Conservation (phyloP, 2,797 vertebrate species). For the Columba guinea region DNA sequence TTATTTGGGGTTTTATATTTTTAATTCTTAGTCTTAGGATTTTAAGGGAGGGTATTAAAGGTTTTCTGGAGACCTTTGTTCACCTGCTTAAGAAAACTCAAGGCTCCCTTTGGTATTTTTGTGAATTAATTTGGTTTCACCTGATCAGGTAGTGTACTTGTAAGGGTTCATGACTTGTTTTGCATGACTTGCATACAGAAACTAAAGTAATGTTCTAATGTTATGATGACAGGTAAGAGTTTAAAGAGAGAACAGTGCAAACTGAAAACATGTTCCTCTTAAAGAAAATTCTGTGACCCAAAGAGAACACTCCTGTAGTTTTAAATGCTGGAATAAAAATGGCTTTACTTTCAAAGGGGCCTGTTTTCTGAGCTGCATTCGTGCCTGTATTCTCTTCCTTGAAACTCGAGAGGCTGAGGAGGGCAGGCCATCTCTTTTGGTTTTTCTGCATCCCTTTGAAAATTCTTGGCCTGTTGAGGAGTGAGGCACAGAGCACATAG, state of each 20-base stretch:
- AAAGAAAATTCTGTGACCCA: background rate
- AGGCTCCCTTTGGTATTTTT: background rate
- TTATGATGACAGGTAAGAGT: background rate
- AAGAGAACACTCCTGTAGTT: background rate
- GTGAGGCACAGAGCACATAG: slow-evolving; percentile 14
- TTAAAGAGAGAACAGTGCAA: background rate
- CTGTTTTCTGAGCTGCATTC: background rate
- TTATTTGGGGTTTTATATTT: background rate
- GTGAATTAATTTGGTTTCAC: background rate
- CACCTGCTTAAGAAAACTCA: background rate
- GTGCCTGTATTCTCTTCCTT: slow-evolving; percentile 8
- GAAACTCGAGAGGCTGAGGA: slow-evolving; percentile 34
- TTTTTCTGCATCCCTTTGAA: slow-evolving; percentile 8
- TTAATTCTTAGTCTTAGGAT: background rate
- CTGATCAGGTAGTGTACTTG: background rate
- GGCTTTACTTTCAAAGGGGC: background rate
- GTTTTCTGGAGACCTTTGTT: slow-evolving; percentile 10
- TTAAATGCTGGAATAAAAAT: background rate
- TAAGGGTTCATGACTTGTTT: background rate
- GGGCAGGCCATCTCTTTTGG: slow-evolving; percentile 24
- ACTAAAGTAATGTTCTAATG: background rate
- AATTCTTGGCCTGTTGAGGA: background rate
- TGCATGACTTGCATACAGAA: background rate
- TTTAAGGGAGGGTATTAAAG: background rate
- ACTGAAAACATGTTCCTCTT: background rate